A percentile compares a stretch with the other conserved stretches of the same genome.
These are phyloP conservation scores for Sebastes alutus DNA, from an alignment of 2,797 vertebrate species.

Conservation along the genomic window DNA sequence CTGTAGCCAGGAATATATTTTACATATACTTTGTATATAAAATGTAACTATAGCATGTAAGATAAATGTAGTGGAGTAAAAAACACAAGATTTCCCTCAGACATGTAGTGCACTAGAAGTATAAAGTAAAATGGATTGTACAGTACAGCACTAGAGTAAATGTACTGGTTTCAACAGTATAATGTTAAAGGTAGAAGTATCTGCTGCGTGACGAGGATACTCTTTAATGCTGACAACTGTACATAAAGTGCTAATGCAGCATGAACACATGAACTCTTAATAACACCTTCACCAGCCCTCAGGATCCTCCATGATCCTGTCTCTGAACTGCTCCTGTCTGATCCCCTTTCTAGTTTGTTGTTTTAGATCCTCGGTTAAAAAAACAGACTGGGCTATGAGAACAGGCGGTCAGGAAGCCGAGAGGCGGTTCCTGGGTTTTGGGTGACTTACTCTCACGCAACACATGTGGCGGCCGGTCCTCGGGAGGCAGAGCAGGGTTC, in stretches of 20 bases:
- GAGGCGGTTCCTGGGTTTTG: slow-evolving; percentile 72
- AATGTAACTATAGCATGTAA: neutral
- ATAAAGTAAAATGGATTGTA: neutral
- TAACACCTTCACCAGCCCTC: slow-evolving; percentile 23
- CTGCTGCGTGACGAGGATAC: neutral
- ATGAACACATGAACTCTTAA: slow-evolving; percentile 14
- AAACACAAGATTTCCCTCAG: neutral
- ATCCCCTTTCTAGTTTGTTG: slow-evolving; percentile 62
- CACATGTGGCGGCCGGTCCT: slow-evolving; percentile 76
- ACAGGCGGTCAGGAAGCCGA: slow-evolving; percentile 64
- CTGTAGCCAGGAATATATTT: neutral
- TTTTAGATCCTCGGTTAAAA: slow-evolving; percentile 65
- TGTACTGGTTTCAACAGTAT: neutral
- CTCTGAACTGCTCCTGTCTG: slow-evolving; percentile 65
- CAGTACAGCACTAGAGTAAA: neutral
- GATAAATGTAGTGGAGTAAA: neutral
- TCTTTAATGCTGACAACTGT: neutral
- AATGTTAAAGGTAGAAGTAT: neutral
- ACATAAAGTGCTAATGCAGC: neutral
- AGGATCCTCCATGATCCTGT: slow-evolving; percentile 49
- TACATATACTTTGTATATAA: neutral
- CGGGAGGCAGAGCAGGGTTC: slow-evolving; percentile 68
- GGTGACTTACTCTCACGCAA: slow-evolving; percentile 77
- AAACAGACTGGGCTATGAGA: slow-evolving; percentile 59
- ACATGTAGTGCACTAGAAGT: neutral